Evolutionary conservation across 2,797 vertebrate species (phyloP), one percentile per base, ranked within the genome.

Genomic region (Falco columbarius): DNA sequence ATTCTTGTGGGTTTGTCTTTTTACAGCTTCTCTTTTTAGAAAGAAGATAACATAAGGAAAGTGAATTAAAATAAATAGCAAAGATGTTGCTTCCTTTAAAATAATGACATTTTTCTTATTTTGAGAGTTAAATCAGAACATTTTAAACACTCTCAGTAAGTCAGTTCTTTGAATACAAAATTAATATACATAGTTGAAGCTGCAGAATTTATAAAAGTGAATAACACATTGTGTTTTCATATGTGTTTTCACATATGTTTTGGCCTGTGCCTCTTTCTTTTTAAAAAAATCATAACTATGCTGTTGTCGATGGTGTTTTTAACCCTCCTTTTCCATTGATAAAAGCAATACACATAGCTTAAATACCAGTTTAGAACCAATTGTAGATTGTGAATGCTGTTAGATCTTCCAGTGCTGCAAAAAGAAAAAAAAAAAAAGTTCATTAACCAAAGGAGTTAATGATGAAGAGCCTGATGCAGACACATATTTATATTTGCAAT

Each of bases 61-160:
- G 30, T 67, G 49, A 93, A 94, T 84, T 72, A 63, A 68, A 95
- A 91, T 88, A 92, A 93, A 83, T n/a, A 75, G 67, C 16, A 87
- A 81, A 91, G 77, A 54, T 63, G 21, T 56, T 73, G 17, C 38
- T 91, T 67, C 56, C 40, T 94, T 86, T 49, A 80, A 88, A 93
- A 83, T 62, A 93, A 94, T 93, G 74, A 46, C 38, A 38, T 49
- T 93, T 87, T 68, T 59, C 15, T 46, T 61, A 61, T 72, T 80
- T 82, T 76, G 54, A 80, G 82, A 82, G 84, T 51, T 23, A 93
- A 86, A 84, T 59, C 38, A 79, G 88, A 86, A 51, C 72, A 70
- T 73, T 73, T 89, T 56, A 94, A 91, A 80, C 72, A 81, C 30
- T 24, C 18, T 38, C 27, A 26, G 19, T 42, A 86, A 81, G 38